phyloP scores from a whole-genome alignment of 2,888 invertebrate species.

The Cyclophora albipunctata region DNA sequence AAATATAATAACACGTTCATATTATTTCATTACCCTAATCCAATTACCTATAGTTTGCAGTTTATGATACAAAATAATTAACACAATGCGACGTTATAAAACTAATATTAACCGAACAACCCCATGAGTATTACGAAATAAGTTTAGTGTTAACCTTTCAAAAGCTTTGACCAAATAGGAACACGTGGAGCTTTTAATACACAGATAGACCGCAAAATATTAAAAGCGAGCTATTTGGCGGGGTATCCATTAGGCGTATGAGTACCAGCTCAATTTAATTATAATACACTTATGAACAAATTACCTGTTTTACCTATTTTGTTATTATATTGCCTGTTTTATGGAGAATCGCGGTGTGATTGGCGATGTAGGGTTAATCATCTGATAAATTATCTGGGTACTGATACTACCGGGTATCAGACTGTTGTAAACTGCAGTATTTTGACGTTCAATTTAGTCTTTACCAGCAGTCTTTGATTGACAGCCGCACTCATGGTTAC shows the following conservation, averaged over 20 bases:
- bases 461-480: too few species aligned
- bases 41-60: not conserved
- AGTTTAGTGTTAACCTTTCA: slow-evolving; percentile 1
- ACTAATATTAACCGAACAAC: not conserved
- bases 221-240: slow-evolving; percentile 21
- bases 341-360: too few species aligned
- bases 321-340: too few species aligned
- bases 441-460: too few species aligned
- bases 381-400: too few species aligned
- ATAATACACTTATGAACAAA: slow-evolving; percentile 3
- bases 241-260: slow-evolving; percentile 14
- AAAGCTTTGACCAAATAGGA: slow-evolving; percentile 5
- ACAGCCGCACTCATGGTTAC: too few species aligned
- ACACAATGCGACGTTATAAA: not conserved
- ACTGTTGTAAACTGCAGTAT: too few species aligned
- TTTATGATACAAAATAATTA: not conserved
- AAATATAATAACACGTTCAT: too few species aligned
- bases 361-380: too few species aligned
- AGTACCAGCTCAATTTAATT: slow-evolving; percentile 9
- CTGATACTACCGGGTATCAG: too few species aligned
- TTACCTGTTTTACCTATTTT: not conserved
- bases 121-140: slow-evolving; percentile 1
- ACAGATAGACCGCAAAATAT: slow-evolving; percentile 13
- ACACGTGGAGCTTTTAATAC: slow-evolving; percentile 3
- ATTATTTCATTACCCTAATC: not conserved